Base-by-base conservation (phyloP, 2,888 invertebrate species). In the Scaptomyza reducta region DNA sequence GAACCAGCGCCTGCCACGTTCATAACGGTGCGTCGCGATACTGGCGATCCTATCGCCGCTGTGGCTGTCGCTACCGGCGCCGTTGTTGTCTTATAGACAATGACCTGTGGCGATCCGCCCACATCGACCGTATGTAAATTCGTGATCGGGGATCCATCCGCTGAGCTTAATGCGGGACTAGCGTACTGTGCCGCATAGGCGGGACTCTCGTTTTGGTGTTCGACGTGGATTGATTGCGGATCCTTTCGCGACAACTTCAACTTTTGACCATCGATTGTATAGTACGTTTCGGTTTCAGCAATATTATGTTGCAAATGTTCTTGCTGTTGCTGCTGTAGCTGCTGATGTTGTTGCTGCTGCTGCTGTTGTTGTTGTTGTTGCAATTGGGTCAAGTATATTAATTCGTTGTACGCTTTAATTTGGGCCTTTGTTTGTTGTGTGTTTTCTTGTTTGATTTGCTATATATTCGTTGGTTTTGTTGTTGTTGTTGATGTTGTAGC, bases 151-250 rank as follows among this genome's bases (percentile, higher is more conserved):
- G 91, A 90, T 50, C 89, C 91, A 41, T 88, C 91, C 41, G 91
- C 89, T 33, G 90, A 91, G 68, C 90, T 90, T 35, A 90, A 65
- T 38, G 91, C 89, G 35, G 96, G 96, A 91, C 96, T 96, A 90
- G 96, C 95, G 91, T 96, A 96, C 33, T 87, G 87, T 93, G 96
- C 94, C 41, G 96, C 96, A 92, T 96, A 96, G 6, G 90, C 79
- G 47, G 89, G 88, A 74, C 90, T 89, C 54, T 69, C 83, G 65
- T 77, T 79, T 55, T 89, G 85, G 27, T 79, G 86, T 49, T 90
- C 89, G 22, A 84, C 82, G 29, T 88, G 85, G 40, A 72, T 75
- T 22, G 74, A 49, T 47, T 83, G 75, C 16, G 70, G 54, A 67
- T 84, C 84, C 76, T 90, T 91, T 25, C 90, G 82, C 6, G 87